A percentile compares a stretch with the other conserved stretches of the same genome.
These are phyloP conservation scores for Tineola bisselliella DNA, from an alignment of 2,888 invertebrate species.

Conservation along the genomic window DNA sequence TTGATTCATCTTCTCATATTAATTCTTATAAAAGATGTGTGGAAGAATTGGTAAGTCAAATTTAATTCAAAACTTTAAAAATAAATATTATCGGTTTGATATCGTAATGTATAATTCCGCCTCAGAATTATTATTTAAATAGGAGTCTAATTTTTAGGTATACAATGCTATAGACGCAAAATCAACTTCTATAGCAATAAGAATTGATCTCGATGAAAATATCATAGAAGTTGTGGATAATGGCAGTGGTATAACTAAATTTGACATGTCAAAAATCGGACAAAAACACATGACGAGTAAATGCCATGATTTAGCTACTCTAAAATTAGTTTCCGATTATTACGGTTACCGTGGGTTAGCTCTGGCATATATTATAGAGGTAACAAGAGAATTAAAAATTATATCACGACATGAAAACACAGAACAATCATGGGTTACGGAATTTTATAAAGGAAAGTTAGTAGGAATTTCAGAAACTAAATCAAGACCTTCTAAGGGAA, in stretches of 20 bases:
- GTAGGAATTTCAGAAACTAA: slow-evolving; percentile 31
- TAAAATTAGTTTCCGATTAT: slow-evolving; percentile 57
- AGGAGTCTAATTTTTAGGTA: slow-evolving; percentile 52
- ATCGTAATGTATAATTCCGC: no score
- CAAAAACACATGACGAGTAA: slow-evolving; percentile 73
- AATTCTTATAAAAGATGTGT: slow-evolving; percentile 67
- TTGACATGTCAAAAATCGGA: slow-evolving; percentile 68
- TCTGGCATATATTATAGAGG: slow-evolving; percentile 69
- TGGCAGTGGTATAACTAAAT: slow-evolving; percentile 71
- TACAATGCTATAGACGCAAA: slow-evolving; percentile 77
- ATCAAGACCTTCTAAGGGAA: slow-evolving; percentile 72
- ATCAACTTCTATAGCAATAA: slow-evolving; percentile 74
- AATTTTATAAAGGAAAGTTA: slow-evolving; percentile 57
- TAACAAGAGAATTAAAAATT: slow-evolving; percentile 68
- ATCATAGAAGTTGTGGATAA: slow-evolving; percentile 82
- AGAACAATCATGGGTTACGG: slow-evolving; percentile 67
- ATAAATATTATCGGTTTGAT: no score
- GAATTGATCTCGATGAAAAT: slow-evolving; percentile 69
- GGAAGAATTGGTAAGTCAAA: slow-evolving; percentile 68
- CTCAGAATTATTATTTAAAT: background rate
- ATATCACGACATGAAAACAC: slow-evolving; percentile 56
- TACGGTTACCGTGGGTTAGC: slow-evolving; percentile 78
- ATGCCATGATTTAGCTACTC: slow-evolving; percentile 57
- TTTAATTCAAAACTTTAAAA: no score
- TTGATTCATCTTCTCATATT: slow-evolving; percentile 68